These are phyloP conservation scores for Drosophila parvula DNA, from an alignment of 1,140 invertebrate genomes.

Conservation along the genomic window DNA sequence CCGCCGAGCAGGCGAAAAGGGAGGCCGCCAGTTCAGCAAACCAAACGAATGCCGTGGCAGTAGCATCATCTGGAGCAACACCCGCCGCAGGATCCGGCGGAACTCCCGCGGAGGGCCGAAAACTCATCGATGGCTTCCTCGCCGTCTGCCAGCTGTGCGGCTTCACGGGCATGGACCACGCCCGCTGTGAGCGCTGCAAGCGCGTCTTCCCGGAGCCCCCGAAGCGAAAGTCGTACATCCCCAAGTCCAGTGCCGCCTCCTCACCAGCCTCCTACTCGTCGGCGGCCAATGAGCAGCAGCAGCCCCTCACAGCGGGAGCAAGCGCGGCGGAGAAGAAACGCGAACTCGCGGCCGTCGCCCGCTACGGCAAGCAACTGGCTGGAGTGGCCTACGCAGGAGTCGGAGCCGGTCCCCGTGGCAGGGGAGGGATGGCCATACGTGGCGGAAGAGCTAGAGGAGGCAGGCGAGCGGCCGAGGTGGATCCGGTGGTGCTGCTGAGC, in stretches of 20 bases:
- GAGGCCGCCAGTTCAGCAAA: constrained; percentile 44
- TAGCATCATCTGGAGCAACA: constrained; percentile 23
- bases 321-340: constrained; percentile 67
- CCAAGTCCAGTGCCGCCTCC: constrained; percentile 46
- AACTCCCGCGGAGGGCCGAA: constrained; percentile 76
- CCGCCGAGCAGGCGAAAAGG: constrained; percentile 55
- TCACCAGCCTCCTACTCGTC: constrained; percentile 59
- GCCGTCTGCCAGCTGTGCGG: constrained; percentile 90
- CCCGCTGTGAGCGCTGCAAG: constrained; percentile 88
- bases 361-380: constrained; percentile 37
- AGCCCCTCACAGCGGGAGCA: constrained; percentile 65
- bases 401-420: constrained; percentile 37
- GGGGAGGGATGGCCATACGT: constrained; percentile 59
- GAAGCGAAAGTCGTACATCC: constrained; percentile 85
- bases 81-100: constrained; percentile 71
- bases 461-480: constrained; percentile 84
- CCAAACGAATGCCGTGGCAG: background rate
- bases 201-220: constrained; percentile 86
- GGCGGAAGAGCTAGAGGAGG: constrained; percentile 68
- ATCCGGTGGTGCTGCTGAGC: constrained; percentile 87
- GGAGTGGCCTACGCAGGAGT: constrained; percentile 16
- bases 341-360: constrained; percentile 33
- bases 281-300: constrained; percentile 28
- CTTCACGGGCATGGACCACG: constrained; percentile 89
- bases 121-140: constrained; percentile 88